phyloP scores from a whole-genome alignment of 2,113 vertebrate genomes.

The Ageneiosus marmoratus region DNA sequence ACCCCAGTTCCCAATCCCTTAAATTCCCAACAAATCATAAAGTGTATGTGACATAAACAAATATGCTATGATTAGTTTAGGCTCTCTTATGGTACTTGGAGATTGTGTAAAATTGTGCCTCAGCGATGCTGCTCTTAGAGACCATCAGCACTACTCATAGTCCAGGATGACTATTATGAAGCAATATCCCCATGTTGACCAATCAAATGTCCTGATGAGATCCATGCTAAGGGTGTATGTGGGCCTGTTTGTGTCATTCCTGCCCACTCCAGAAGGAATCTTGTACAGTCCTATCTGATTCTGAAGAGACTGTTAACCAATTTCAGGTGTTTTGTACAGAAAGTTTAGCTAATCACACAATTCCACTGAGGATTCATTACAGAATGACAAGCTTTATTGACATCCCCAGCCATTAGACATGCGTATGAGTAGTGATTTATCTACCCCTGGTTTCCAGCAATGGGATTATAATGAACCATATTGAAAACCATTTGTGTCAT shows the following conservation, averaged over 20 bases:
- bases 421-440: not conserved
- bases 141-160: not conserved
- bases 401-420: not conserved
- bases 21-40: not conserved
- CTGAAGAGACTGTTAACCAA: not conserved
- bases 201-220: not conserved
- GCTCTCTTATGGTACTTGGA: no score
- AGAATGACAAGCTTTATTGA: no score
- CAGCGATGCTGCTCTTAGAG: not conserved
- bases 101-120: not conserved
- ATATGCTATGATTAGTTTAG: not conserved
- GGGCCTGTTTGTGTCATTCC: not conserved
- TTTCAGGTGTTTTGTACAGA: not conserved
- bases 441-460: not conserved
- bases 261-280: not conserved
- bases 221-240: not conserved
- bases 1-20: not conserved
- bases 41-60: not conserved
- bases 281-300: not conserved
- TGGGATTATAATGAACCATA: not conserved
- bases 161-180: not conserved
- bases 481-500: not conserved
- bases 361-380: no score
- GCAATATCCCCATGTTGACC: not conserved
- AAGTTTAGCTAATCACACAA: not conserved